Evolutionary conservation across 2,888 invertebrate genomes (phyloP).

Genomic region (Eretmocerus hayati): DNA sequence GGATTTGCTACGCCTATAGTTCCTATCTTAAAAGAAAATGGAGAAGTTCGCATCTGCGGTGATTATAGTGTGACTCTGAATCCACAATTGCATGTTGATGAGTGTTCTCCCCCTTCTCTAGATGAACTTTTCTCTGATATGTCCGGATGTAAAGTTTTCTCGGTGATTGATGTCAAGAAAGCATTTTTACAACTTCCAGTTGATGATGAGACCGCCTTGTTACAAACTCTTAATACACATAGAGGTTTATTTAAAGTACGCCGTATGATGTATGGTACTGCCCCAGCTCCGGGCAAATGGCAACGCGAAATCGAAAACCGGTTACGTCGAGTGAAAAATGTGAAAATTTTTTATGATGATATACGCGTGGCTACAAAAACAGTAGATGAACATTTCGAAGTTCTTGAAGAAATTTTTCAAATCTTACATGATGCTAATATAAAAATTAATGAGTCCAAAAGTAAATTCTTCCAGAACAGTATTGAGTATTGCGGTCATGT

Average conservation of each 20-base stretch:
- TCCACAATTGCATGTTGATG: slow-evolving; percentile 24
- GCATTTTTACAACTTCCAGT: slow-evolving; percentile 19
- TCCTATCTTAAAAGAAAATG: no score
- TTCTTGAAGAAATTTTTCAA: slow-evolving; percentile 1
- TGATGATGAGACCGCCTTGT: neutral
- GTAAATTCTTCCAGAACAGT: slow-evolving; percentile 7
- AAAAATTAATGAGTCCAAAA: slow-evolving; percentile 5
- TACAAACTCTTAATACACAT: slow-evolving; percentile 16
- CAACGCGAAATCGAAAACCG: neutral
- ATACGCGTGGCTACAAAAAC: neutral
- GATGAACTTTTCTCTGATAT: slow-evolving; percentile 28
- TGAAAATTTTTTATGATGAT: neutral
- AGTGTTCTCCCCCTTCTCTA: slow-evolving; percentile 28
- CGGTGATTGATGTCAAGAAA: no score
- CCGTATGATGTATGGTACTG: neutral
- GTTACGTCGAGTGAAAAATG: neutral
- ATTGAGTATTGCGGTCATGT: no score
- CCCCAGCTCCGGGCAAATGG: slow-evolving; percentile 2
- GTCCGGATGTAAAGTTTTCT: slow-evolving; percentile 26
- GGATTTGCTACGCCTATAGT: slow-evolving; percentile 32
- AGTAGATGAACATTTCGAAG: neutral
- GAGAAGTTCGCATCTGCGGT: no score
- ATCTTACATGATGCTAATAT: slow-evolving; percentile 3
- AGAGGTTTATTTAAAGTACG: neutral
- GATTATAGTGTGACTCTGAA: no score